phyloP scores from a whole-genome alignment of 1,140 invertebrate species.

The Orius insidiosus region DNA sequence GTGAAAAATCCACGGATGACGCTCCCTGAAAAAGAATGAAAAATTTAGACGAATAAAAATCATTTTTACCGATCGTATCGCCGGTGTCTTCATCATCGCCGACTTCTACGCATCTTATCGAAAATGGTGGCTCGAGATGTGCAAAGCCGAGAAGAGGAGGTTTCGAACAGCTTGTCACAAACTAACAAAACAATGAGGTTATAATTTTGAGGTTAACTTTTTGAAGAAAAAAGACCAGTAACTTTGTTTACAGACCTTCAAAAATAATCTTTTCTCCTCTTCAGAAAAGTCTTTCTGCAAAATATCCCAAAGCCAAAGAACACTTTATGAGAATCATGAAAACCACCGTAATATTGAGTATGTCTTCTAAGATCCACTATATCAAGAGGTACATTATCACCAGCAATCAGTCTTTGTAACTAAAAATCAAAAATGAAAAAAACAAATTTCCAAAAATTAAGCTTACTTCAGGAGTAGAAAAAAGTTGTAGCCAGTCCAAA shows the following conservation, averaged over 20 bases:
- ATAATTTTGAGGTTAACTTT: background rate
- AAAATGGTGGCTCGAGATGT: slow-evolving; percentile 94
- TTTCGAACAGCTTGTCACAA: slow-evolving; percentile 97
- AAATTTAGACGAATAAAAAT: background rate
- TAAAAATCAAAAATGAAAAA: slow-evolving; percentile 24
- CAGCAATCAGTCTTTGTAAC: slow-evolving; percentile 76
- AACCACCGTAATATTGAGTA: slow-evolving; percentile 98
- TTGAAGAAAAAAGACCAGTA: no score
- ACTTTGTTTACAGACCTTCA: slow-evolving; percentile 44
- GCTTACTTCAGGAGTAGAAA: slow-evolving; percentile 85
- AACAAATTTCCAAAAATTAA: background rate
- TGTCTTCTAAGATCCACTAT: slow-evolving; percentile 76
- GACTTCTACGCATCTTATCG: slow-evolving; percentile 97
- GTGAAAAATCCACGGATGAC: slow-evolving; percentile 97
- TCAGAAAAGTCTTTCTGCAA: slow-evolving; percentile 87
- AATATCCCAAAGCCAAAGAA: slow-evolving; percentile 98
- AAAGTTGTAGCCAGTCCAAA: slow-evolving; percentile 85
- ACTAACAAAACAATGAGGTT: slow-evolving; percentile 49
- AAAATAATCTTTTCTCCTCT: slow-evolving; percentile 79
- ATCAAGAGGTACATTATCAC: slow-evolving; percentile 81
- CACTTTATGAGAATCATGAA: slow-evolving; percentile 92
- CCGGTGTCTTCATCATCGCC: slow-evolving; percentile 96
- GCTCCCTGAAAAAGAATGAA: slow-evolving; percentile 40
- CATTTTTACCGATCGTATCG: slow-evolving; percentile 67
- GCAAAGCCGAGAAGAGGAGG: slow-evolving; percentile 94